Evolutionary conservation across 1,140 invertebrate genomes (phyloP).

Genomic region (Cardiocondyla obscurior): DNA sequence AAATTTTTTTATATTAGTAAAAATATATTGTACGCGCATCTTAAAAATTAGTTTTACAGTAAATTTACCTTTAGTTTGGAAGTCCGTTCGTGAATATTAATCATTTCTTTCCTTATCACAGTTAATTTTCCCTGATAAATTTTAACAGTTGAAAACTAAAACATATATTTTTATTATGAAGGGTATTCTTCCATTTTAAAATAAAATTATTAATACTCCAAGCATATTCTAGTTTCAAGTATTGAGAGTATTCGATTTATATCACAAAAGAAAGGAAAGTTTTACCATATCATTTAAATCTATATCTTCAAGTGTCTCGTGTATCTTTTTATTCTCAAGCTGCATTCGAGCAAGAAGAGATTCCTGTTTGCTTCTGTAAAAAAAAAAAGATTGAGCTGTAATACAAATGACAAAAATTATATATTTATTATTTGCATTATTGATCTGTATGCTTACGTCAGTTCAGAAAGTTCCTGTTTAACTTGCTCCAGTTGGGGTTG

Average conservation of each 20-base stretch:
- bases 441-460: conserved; percentile 75
- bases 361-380: conserved; percentile 79
- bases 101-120: conserved; percentile 80
- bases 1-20: conserved; percentile 19
- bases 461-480: conserved; percentile 77
- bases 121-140: conserved; percentile 78
- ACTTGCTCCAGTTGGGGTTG: conserved; percentile 76
- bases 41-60: neutral
- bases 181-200: neutral
- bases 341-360: conserved; percentile 77
- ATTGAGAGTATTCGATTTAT: neutral
- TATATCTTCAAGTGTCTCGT: conserved; percentile 75
- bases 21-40: neutral
- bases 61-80: conserved; percentile 79
- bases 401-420: neutral
- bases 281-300: conserved; percentile 80
- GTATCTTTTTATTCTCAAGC: conserved; percentile 79
- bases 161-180: conserved; percentile 27
- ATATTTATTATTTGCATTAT: conserved; percentile 15
- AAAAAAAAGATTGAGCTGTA: conserved; percentile 39
- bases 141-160: conserved; percentile 76
- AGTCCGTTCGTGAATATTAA: conserved; percentile 77
- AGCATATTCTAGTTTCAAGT: neutral
- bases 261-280: neutral
- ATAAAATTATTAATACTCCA: conserved; percentile 42